A percentile compares a stretch with the other conserved stretches of the same genome.
These are phyloP conservation scores for Napeogenes sylphis DNA, from an alignment of 2,888 invertebrate genomes.

Conservation along the genomic window DNA sequence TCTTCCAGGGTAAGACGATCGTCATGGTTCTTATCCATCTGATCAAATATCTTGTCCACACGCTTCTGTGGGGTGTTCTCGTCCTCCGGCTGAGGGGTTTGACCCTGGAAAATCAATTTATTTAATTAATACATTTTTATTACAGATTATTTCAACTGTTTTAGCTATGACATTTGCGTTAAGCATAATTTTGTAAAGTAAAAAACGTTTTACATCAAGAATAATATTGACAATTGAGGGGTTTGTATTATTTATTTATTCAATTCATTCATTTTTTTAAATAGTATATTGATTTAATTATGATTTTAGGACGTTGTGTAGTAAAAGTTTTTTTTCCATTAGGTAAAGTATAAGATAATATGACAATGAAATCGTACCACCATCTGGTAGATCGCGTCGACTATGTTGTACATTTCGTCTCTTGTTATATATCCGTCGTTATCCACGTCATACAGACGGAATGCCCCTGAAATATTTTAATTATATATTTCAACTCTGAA, in stretches of 20 bases:
- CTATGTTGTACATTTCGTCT: slow-evolving; percentile 98
- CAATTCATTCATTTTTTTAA: no score
- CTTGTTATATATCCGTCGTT: slow-evolving; percentile 97
- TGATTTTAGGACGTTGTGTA: no score
- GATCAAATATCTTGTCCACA: slow-evolving; percentile 98
- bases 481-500: not conserved
- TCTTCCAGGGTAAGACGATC: slow-evolving; percentile 96
- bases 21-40: slow-evolving; percentile 99
- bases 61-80: slow-evolving; percentile 96
- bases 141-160: no score
- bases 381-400: slow-evolving; percentile 98
- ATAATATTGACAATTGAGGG: no score
- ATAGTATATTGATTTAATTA: no score
- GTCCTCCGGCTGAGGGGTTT: slow-evolving; percentile 91
- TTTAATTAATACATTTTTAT: no score
- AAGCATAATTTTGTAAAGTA: no score
- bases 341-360: no score
- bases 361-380: slow-evolving; percentile 84
- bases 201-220: no score
- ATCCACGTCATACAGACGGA: slow-evolving; percentile 96
- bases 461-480: slow-evolving; percentile 86
- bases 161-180: no score
- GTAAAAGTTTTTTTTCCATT: no score
- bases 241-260: no score
- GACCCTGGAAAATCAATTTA: slow-evolving; percentile 80